Percentiles rank a stretch among this genome's conserved stretches.
phyloP scores from a whole-genome alignment of 2,113 vertebrate genomes.

The Nothoprocta perdicaria region DNA sequence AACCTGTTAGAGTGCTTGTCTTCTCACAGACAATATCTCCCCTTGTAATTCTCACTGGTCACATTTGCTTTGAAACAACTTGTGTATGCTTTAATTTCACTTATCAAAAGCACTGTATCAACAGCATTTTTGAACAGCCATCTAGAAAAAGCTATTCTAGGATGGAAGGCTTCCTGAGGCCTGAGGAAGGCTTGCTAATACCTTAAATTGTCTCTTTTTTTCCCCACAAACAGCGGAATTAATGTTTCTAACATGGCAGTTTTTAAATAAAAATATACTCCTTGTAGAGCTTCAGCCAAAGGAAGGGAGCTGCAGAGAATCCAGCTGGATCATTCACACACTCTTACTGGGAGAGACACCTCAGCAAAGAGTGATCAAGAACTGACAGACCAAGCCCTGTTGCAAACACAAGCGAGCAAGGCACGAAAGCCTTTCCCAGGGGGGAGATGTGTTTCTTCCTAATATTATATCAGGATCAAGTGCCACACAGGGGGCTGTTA shows the following conservation, averaged over 20 bases:
- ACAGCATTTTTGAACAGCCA: rapidly evolving
- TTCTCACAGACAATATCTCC: neutral
- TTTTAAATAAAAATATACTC: neutral
- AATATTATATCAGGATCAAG: rapidly evolving
- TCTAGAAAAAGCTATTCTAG: neutral
- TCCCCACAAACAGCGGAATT: neutral
- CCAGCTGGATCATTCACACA: rapidly evolving
- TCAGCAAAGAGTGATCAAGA: rapidly evolving
- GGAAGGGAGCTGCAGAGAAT: neutral
- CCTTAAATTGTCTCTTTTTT: neutral
- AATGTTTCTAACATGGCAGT: neutral
- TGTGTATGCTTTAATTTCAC: neutral
- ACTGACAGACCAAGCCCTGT: neutral
- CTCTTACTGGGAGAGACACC: neutral
- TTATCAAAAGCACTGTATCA: neutral
- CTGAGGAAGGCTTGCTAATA: neutral
- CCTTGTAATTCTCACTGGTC: neutral
- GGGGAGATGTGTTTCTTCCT: rapidly evolving
- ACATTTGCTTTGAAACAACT: neutral
- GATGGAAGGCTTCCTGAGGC: neutral
- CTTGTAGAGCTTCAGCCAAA: neutral
- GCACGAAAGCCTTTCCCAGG: neutral
- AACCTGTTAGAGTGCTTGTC: neutral
- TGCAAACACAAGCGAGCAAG: neutral
- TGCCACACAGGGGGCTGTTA: rapidly evolving